Base-by-base conservation (phyloP, 2,888 invertebrate genomes). In the Luperina nickerlii region DNA sequence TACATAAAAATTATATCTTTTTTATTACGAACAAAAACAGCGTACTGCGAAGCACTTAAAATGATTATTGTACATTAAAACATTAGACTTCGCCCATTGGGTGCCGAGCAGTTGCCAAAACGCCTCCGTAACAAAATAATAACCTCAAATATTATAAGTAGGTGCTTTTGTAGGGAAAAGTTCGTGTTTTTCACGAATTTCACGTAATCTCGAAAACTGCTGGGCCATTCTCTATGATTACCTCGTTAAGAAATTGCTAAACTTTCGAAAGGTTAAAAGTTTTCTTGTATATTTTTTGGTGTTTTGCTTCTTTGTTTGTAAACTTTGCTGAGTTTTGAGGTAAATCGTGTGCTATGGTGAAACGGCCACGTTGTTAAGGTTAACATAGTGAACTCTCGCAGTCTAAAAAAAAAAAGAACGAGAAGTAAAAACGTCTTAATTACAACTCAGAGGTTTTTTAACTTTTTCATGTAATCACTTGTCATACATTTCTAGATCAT, bases 31-130 rank as follows among this genome's bases (percentile, higher is more conserved):
- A 77, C 75, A 72, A 76, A 86, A 83, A 79, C 78, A 78, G 70
- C 66, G 79, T 5, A 76, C 71, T 79, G 70, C 60, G 57, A 8
- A 60, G 66, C 67, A 85, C 81, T 87, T 83, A 81, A 83, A 81
- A 73, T 82, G 72, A 87, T 87, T 69, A 79, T 70, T 63, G 77
- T 74, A 78, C 78, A 81, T 87, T 87, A 83, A 83, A 85, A 83
- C 76, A 83, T 87, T 79, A 80, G 67, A 79, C 73, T 54, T 42
- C 67, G 69, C 63, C 68, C 75, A 70, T 81, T 84, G 77, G 84
- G 72, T 54, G 76, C 45, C 5, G 63, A 51, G 74, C 80, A 76
- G 74, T 81, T 85, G 83, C 87, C 85, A 85, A 87, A 87, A 87
- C 63, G 74, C 70, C 66, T 65, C 20, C 24, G 57, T 71, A 72